phyloP scores from a whole-genome alignment of 1,140 invertebrate species.

The silkworm (Bombyx mori) region DNA sequence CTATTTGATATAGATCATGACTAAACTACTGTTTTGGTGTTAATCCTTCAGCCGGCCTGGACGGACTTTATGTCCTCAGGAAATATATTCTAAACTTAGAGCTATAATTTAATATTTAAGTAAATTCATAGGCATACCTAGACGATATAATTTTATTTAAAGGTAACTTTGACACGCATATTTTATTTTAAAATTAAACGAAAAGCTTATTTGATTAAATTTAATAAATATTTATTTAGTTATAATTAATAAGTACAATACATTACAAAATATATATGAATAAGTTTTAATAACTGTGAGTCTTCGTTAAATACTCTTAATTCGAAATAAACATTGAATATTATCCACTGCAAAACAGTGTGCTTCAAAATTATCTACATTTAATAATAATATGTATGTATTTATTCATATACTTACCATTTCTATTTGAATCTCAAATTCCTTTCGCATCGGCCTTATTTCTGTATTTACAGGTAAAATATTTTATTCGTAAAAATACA shows the following conservation, averaged over 20 bases:
- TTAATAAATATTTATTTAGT: too few species aligned
- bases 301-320: too few species aligned
- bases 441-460: conserved; percentile 39
- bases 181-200: too few species aligned
- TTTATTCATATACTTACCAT: background rate
- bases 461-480: conserved; percentile 23
- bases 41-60: conserved; percentile 60
- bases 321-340: too few species aligned
- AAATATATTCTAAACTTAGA: conserved; percentile 39
- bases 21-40: conserved; percentile 68
- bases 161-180: too few species aligned
- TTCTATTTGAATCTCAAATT: conserved; percentile 46
- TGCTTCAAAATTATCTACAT: background rate
- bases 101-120: background rate
- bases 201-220: too few species aligned
- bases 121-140: background rate
- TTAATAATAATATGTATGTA: too few species aligned
- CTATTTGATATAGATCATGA: conserved; percentile 26
- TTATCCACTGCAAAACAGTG: too few species aligned
- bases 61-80: conserved; percentile 64
- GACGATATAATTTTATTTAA: background rate
- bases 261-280: background rate
- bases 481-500: background rate
- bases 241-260: background rate
- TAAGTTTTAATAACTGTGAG: background rate